Base-by-base conservation (phyloP, 1,140 invertebrate species). In the Drosophila tsacasi region DNA sequence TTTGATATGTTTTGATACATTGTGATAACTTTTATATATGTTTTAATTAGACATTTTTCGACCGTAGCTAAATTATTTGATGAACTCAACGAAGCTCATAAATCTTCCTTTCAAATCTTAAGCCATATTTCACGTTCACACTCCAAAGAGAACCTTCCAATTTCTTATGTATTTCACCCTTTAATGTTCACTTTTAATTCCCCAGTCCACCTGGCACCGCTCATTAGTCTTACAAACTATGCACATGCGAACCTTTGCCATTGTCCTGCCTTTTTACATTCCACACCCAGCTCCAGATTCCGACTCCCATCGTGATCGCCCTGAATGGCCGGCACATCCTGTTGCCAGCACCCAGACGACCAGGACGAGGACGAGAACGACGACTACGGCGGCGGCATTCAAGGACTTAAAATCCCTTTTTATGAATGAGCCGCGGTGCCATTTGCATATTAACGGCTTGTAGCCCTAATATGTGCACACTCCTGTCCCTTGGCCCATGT, bases 391-490 rank as follows among this genome's bases (percentile, higher is more conserved):
- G 46, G 32, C 47, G 68, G 42, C 63, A 68, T 54, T 69, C 66
- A 69, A 69, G 66, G 66, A 69, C 64, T 68, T 61, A 50, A 72
- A 73, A 73, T 73, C 67, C 69, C 69, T 73, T 73, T 73, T 73
- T 73, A 73, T 73, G 69, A 73, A 73, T 73, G 69, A 73, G 69
- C 69, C 67, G 69, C 69, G 69, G 67, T 73, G 69, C 69, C 82
- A 85, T 85, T 85, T 85, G 82, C 82, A 85, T 85, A 85, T 86
- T 85, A 85, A 85, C 82, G 82, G 82, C 82, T 79, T 85, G 82
- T 85, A 84, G 78, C 79, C 79, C 82, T 85, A 85, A 76, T 76
- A 85, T 85, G 82, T 85, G 82, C 74, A 69, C 68, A 81, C 74
- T 73, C 63, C 74, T 46, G 32, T 50, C 40, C 49, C 42, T 49